Evolutionary conservation across 2,888 invertebrate species (phyloP), one percentile per base, ranked within the genome.

Genomic region (Auanema freiburgensis): DNA sequence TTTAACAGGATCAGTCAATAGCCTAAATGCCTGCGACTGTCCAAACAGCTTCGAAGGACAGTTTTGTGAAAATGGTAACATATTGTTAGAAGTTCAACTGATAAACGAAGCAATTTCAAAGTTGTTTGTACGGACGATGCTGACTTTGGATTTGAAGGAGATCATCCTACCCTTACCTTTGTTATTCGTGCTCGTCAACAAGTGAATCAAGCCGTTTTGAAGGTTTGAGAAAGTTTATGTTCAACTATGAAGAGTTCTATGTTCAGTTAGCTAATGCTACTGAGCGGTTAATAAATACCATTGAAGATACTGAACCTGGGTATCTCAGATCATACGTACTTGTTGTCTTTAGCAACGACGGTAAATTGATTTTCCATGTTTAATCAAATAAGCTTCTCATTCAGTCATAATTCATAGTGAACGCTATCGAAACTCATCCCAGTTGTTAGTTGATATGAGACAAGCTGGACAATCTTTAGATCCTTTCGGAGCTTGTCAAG

Each of bases 271-370:
- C 59, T 11, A 23, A 65, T 6, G 40, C 71, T 8, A 54, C 61
- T 8, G 11, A 40, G 8, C 12, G 59, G 6, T 56, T 70, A 14
- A 61, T 70, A 16, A 50, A 63, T 10, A 23, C 55, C 21, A 52
- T 70, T 8, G 21, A 33, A 33, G 8, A 53, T 42, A 66, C 66
- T 56, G 75, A 74, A 24, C 59, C 72, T 12, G 59, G 63, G 5
- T 77, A 76, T 57, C 57, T 76, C 24, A 50, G 55, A 23, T 63
- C 63, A 40, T 76, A 67, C 57, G 64, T 65, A 23, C 60, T 74
- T 33, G 75, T 77, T 41, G 59, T 73, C 14, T 77, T 75, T 63
- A 72, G 72, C 66, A 65, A 68, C 55, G 61, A 72, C 44, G 52
- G 75, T 75, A 33, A 67, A 33, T 8, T 5, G 33, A 8, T 8